Conservation (phyloP, 2,888 invertebrate species). For the Psylliodes chrysocephalus region DNA sequence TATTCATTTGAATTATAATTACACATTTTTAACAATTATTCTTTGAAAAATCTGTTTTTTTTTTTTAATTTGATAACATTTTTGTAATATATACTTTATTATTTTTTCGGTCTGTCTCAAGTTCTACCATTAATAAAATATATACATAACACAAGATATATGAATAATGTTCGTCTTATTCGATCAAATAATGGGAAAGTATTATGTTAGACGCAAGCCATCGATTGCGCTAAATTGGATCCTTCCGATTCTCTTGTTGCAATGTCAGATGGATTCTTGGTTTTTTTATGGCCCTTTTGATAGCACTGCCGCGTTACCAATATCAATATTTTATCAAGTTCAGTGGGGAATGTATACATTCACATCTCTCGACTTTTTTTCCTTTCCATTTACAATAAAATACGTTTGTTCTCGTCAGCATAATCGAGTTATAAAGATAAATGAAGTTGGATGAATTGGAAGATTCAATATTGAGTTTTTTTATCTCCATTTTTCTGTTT, state of each 20-base stretch:
- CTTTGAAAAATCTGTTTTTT: too few species aligned
- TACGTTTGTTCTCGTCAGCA: conserved; percentile 39
- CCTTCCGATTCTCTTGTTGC: conserved; percentile 8
- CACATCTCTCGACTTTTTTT: conserved; percentile 41
- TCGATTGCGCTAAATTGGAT: conserved; percentile 5
- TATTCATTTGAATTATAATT: too few species aligned
- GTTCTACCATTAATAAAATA: too few species aligned
- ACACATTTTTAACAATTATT: too few species aligned
- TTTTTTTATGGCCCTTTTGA: conserved; percentile 23
- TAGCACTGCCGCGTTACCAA: conserved; percentile 23
- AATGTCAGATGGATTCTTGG: conserved; percentile 1
- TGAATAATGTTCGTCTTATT: too few species aligned
- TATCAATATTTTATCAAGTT: conserved; percentile 40
- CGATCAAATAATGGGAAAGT: too few species aligned
- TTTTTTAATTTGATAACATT: too few species aligned
- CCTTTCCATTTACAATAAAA: conserved; percentile 42
- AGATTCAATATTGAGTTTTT: conserved; percentile 5
- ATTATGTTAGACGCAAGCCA: too few species aligned
- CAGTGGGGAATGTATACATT: conserved; percentile 32
- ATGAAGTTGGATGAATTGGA: not conserved
- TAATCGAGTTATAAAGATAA: conserved; percentile 23
- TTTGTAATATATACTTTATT: too few species aligned
- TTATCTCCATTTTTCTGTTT: too few species aligned
- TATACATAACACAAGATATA: too few species aligned
- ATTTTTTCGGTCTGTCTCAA: too few species aligned